Evolutionary conservation across 2,797 vertebrate genomes (phyloP), one percentile per base, ranked within the genome.

Genomic region (Paratrypauchen microcephalus): DNA sequence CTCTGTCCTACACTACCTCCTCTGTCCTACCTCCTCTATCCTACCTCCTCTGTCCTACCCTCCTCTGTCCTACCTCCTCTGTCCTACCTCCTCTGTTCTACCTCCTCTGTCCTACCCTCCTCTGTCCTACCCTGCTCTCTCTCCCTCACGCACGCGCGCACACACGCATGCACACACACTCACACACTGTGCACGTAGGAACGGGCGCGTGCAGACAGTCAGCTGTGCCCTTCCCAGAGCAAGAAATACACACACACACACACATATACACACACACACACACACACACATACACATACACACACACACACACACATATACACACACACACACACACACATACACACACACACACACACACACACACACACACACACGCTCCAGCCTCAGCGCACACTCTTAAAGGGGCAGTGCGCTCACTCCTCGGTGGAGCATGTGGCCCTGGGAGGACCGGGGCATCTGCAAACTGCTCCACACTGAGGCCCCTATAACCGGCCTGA

Each of bases 141-240:
- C 39, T 61, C 66, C 68, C 76, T 70, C 61, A n/a, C 6, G 63
- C 70, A 45, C 64, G 56, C 57, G 11, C 57, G 68, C 39, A 28
- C 56, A 64, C 36, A 57, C 58, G 65, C 61, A 65, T 32, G 8
- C 54, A 18, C 6, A 60, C 70, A 28, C 64, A 60, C 57, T n/a
- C n/a, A n/a, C n/a, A n/a, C n/a, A n/a, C n/a, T n/a, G n/a, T n/a
- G n/a, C n/a, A n/a, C n/a, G n/a, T n/a, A n/a, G n/a, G n/a, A n/a
- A n/a, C n/a, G n/a, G 79, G 80, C 32, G 63, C 77, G 83, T 78
- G 79, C 86, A 89, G 73, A 88, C 84, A 91, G 86, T 91, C 91
- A 91, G 91, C 89, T 92, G 88, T 90, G 89, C 82, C 89, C 90
- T 93, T 93, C 90, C 90, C 88, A 90, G 83, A 91, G 88, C 83